Conservation (phyloP, 2,113 vertebrate genomes). For the Cynoglossus semilaevis region DNA sequence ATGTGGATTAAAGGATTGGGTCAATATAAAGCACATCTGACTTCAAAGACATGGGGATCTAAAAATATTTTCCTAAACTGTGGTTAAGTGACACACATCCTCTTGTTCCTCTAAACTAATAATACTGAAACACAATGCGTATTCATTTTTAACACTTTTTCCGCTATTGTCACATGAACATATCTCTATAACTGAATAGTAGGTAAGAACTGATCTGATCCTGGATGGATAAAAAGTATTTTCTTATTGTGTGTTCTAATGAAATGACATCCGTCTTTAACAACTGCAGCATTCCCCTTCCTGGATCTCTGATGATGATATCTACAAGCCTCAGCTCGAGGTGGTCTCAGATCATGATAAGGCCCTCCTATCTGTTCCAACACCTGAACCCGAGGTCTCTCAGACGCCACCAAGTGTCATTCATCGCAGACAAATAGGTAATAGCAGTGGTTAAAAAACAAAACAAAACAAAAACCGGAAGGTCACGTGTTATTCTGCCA, state of each 20-base stretch:
- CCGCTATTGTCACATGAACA: no score
- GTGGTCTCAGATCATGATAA: constrained; percentile 34
- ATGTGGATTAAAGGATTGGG: not conserved
- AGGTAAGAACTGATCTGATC: no score
- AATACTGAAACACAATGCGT: not conserved
- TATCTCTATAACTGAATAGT: no score
- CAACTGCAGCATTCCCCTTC: constrained; percentile 77
- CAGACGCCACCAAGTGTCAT: constrained; percentile 76
- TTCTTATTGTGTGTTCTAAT: not conserved
- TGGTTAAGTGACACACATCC: not conserved
- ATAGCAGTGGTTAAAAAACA: no score
- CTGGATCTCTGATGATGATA: constrained; percentile 95
- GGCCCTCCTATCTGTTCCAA: not conserved
- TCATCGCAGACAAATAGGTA: constrained; percentile 89
- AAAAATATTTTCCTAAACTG: not conserved
- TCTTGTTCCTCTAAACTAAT: not conserved
- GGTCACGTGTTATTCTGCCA: no score
- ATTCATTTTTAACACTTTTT: not conserved
- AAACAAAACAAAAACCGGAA: no score
- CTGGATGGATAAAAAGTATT: no score
- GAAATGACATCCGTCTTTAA: not conserved
- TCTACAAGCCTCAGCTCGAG: constrained; percentile 78
- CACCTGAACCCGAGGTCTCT: constrained; percentile 29
- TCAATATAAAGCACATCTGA: no score
- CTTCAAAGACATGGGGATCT: not conserved